Conservation (phyloP, 2,113 vertebrate genomes). For the Steatornis caripensis region DNA sequence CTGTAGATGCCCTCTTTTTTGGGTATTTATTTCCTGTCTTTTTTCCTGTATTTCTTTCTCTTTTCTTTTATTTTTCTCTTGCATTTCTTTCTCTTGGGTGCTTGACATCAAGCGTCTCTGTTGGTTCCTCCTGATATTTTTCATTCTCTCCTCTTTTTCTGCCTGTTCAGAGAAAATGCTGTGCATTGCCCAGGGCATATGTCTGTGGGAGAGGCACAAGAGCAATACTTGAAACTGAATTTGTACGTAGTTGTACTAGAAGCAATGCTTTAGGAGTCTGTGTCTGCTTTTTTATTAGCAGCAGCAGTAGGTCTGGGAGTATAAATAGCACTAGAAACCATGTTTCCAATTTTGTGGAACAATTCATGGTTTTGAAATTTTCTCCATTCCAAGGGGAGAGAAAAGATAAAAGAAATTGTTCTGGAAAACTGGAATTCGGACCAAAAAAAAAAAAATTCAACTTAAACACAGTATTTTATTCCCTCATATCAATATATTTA, state of each 20-base stretch:
- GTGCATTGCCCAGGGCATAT: background rate
- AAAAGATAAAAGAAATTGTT: background rate
- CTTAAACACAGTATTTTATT: background rate
- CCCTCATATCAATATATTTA: background rate
- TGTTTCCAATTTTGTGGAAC: background rate
- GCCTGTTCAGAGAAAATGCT: background rate
- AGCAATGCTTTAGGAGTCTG: background rate
- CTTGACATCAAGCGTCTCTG: background rate
- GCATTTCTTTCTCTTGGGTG: background rate
- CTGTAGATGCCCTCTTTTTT: background rate
- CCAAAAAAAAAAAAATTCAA: background rate
- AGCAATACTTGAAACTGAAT: constrained; percentile 5
- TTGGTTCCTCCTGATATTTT: background rate
- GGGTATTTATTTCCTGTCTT: background rate
- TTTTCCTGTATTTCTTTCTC: background rate
- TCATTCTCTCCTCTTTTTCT: background rate
- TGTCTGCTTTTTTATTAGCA: background rate
- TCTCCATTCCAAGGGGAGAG: background rate
- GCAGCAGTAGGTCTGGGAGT: background rate
- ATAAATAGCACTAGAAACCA: background rate
- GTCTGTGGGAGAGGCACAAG: background rate
- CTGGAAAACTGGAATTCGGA: background rate
- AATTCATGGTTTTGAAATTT: background rate
- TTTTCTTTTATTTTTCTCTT: background rate
- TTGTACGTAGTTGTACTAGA: background rate